These are phyloP conservation scores for Desmophyllum pertusum DNA, from an alignment of 92 coral and sea anemone species.

Conservation along the genomic window DNA sequence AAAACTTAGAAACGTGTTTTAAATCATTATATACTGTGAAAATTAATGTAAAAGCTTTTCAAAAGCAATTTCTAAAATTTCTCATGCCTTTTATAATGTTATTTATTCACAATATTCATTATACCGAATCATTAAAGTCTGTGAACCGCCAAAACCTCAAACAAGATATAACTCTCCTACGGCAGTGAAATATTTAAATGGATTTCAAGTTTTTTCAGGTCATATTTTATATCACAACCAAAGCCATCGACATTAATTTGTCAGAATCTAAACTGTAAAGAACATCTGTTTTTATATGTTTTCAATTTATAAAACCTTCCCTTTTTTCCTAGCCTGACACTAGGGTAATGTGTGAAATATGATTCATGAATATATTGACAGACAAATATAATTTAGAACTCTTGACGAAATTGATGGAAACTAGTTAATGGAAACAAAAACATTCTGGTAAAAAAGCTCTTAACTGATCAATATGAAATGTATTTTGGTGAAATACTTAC, in stretches of 20 bases:
- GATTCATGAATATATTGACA: background rate
- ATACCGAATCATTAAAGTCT: background rate
- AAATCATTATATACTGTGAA: background rate
- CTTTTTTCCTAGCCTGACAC: background rate
- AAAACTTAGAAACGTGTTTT: background rate
- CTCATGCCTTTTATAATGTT: background rate
- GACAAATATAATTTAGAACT: background rate
- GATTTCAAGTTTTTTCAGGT: too few relatives aligned
- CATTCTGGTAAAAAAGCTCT: too few relatives aligned
- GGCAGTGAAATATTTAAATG: too few relatives aligned
- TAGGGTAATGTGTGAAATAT: background rate
- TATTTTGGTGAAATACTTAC: too few relatives aligned
- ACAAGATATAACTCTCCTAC: too few relatives aligned
- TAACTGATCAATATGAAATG: too few relatives aligned
- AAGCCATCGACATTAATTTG: background rate
- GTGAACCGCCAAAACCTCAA: background rate
- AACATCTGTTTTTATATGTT: background rate
- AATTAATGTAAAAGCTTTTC: too few relatives aligned
- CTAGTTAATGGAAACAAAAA: background rate
- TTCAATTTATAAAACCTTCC: background rate
- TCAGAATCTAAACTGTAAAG: background rate
- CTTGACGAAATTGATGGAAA: background rate
- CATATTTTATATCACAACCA: background rate
- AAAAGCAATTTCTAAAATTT: background rate
- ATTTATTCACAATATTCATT: background rate